Evolutionary conservation across 2,797 vertebrate genomes (phyloP), one percentile per base, ranked within the genome.

Genomic region (Hirundo rustica): DNA sequence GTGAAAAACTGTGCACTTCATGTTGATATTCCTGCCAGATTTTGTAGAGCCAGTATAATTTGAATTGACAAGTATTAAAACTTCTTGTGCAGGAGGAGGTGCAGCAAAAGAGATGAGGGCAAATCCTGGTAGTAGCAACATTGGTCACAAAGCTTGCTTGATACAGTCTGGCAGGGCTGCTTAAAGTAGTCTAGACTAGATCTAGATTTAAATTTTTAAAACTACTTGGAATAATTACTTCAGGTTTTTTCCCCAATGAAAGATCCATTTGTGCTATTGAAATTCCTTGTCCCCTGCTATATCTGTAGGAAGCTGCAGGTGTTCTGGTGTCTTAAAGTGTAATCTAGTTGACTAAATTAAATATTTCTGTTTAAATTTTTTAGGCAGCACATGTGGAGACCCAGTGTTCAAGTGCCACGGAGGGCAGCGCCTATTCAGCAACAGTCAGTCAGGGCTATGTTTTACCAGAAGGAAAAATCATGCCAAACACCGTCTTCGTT

Each of bases 401-500:
- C 44, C 98, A 98, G 91, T 98, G 86, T 83, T 94, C 92, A 93
- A 97, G 92, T 96, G 91, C 95, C 95, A 95, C 82, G 6, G 98
- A 98, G 40, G 97, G 91, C 42, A 97, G 38, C 34, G 84, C 77
- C 88, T 97, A 96, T 84, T 92, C 96, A 3, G 93, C 98, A 84
- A 76, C 97, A 58, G 95, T 99, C 96, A 98, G 97, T 53, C 99
- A 99, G 96, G 99, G 99, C 84, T 99, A 98, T 97, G 97, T 99
- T 94, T 97, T 99, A 78, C 99, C 99, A 12, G 98, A 99, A 97
- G 99, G 99, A 64, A 99, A 98, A 98, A 97, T 99, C 96, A 99
- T 98, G 73, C 99, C 99, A 32, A 99, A 99, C 80, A 98, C 99
- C 3, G 96, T 99, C 60, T 99, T 99, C 91, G 99, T 99, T 76